Conservation (phyloP, 2,113 vertebrate genomes). For the Collichthys lucidus region DNA sequence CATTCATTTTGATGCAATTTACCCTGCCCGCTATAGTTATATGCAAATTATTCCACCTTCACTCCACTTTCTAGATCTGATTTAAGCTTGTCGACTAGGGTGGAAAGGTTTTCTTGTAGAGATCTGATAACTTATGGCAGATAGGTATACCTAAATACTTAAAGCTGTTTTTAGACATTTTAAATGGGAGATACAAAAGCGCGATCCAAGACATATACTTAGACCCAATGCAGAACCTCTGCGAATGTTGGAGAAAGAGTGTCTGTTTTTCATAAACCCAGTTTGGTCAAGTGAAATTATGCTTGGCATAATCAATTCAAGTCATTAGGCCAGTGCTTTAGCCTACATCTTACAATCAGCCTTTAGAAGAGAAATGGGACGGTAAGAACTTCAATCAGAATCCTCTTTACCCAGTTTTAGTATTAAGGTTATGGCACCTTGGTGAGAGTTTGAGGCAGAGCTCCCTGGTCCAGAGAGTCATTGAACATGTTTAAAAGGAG, state of each 20-base stretch:
- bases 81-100: not conserved
- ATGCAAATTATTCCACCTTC: not conserved
- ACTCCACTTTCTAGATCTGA: not conserved
- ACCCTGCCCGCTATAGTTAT: not conserved
- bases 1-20: not conserved
- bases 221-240: no score
- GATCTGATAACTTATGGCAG: not conserved
- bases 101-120: not conserved
- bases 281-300: conserved; percentile 5
- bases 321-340: not conserved
- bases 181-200: not conserved
- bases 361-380: conserved; percentile 5
- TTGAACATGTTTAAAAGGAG: not conserved
- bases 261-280: not conserved
- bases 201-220: no score
- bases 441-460: not conserved
- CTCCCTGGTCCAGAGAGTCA: not conserved
- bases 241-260: no score
- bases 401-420: not conserved
- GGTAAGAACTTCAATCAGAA: not conserved
- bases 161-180: not conserved
- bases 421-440: not conserved
- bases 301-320: not conserved
- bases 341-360: not conserved
- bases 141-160: not conserved